Percentiles rank a stretch among this genome's conserved stretches.
Conservation (phyloP, 1,140 invertebrate genomes). For the Harpegnathos saltator region DNA sequence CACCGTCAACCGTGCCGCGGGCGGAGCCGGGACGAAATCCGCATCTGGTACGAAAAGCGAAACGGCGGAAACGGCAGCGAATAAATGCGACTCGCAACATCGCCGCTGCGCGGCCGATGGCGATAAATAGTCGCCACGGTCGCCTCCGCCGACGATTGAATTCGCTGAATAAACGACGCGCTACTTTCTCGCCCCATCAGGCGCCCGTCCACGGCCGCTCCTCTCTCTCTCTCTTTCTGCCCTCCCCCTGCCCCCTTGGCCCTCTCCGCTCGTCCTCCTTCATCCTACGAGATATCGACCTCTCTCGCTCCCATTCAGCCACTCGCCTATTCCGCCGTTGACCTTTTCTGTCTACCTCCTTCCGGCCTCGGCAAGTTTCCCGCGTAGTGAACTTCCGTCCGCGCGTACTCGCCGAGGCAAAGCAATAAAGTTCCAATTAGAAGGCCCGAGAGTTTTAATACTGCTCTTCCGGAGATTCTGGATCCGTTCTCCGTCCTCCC, state of each 20-base stretch:
- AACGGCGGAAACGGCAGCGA: not conserved
- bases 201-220: not conserved
- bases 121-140: conserved; percentile 30
- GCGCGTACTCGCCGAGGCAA: conserved; percentile 2
- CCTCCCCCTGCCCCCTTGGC: too few species aligned
- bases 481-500: too few species aligned
- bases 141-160: conserved; percentile 36
- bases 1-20: too few species aligned
- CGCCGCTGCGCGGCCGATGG: not conserved
- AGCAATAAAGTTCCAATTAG: conserved; percentile 36
- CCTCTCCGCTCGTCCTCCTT: too few species aligned
- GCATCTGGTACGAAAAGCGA: too few species aligned
- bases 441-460: conserved; percentile 7
- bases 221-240: not conserved
- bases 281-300: not conserved
- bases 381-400: not conserved
- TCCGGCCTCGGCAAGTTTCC: not conserved
- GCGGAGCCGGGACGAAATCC: too few species aligned
- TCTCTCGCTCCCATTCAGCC: conserved; percentile 3
- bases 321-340: conserved; percentile 8
- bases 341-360: conserved; percentile 21
- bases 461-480: too few species aligned
- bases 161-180: conserved; percentile 31
- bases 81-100: not conserved
- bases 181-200: conserved; percentile 16